Percentiles rank a stretch among this genome's conserved stretches.
Conservation (phyloP, 2,797 vertebrate genomes). For the Halcyon chelicuti region DNA sequence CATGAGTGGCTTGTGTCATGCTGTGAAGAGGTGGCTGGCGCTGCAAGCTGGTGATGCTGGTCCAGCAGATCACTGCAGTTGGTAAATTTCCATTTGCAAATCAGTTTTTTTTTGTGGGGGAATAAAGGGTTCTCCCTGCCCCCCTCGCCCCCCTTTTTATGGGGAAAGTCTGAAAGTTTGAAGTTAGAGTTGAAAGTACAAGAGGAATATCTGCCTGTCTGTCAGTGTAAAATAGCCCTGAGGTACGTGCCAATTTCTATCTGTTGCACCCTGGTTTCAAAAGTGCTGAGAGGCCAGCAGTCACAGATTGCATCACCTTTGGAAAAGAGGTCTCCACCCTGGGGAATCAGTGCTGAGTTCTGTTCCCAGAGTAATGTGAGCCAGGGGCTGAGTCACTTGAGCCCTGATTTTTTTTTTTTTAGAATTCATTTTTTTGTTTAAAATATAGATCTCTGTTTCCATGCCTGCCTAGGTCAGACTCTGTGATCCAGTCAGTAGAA, state of each 20-base stretch:
- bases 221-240: rapidly evolving
- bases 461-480: neutral
- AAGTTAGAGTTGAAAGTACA: neutral
- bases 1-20: neutral
- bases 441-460: neutral
- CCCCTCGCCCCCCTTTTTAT: neutral
- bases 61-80: neutral
- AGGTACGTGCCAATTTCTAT: neutral
- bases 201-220: neutral
- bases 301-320: neutral
- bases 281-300: neutral
- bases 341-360: neutral
- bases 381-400: neutral
- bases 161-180: neutral
- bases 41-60: neutral
- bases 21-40: neutral
- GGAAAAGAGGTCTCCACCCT: neutral
- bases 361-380: neutral
- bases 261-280: neutral
- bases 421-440: neutral
- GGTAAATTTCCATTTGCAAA: neutral
- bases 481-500: neutral
- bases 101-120: neutral
- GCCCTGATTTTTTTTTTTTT: neutral
- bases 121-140: neutral